Percentiles rank a stretch among this genome's conserved stretches.
phyloP scores from a whole-genome alignment of 2,797 vertebrate genomes.

The Numenius phaeopus region DNA sequence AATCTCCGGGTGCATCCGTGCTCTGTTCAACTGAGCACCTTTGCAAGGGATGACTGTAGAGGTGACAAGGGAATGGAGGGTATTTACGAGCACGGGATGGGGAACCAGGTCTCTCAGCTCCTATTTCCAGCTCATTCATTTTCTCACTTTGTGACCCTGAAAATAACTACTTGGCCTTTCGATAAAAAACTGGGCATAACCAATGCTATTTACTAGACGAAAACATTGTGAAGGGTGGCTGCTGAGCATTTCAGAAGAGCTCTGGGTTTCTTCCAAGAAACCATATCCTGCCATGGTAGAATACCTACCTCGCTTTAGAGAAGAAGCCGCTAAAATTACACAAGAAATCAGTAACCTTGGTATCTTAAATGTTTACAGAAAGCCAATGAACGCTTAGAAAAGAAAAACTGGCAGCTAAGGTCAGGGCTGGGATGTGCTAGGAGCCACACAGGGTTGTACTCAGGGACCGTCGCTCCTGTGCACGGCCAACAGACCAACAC shows the following conservation, averaged over 20 bases:
- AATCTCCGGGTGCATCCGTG: neutral
- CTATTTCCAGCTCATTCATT: neutral
- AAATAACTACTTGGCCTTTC: neutral
- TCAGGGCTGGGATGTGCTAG: neutral
- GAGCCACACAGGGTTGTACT: fast-evolving
- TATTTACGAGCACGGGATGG: neutral
- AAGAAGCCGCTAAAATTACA: neutral
- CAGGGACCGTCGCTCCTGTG: fast-evolving
- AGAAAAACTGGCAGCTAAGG: neutral
- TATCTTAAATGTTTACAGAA: neutral
- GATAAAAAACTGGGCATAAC: neutral
- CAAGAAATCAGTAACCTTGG: neutral
- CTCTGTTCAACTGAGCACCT: fast-evolving
- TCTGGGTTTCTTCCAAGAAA: neutral
- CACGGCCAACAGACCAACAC: neutral
- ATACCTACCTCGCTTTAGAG: neutral
- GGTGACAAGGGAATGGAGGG: neutral
- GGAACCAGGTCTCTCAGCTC: neutral
- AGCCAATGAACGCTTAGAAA: neutral
- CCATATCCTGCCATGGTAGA: neutral
- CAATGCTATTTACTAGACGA: neutral
- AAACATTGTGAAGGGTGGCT: neutral
- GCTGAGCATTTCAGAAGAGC: neutral
- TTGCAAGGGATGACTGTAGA: neutral
- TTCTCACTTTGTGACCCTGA: neutral